These are phyloP conservation scores for Rafetus swinhoei DNA, from an alignment of 2,113 vertebrate genomes.

Conservation along the genomic window DNA sequence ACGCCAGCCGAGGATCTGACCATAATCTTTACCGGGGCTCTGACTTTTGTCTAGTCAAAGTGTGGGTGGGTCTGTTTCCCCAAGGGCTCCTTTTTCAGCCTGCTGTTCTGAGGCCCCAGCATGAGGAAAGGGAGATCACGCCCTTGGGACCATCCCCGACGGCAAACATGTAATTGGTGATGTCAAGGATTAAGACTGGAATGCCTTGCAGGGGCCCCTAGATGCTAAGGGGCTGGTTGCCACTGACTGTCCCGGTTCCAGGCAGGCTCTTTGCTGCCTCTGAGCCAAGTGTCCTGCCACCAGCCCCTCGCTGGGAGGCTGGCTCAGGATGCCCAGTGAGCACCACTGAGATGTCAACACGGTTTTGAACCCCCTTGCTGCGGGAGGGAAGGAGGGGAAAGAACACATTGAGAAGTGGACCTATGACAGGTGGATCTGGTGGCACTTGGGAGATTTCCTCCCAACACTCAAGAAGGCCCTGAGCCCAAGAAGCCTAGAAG, in stretches of 20 bases:
- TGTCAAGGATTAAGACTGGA: not conserved
- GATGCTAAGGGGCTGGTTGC: no score
- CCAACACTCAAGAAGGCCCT: not conserved
- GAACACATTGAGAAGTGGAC: not conserved
- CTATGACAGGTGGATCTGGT: not conserved
- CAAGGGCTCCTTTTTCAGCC: not conserved
- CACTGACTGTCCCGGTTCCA: not conserved
- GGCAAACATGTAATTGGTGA: not conserved
- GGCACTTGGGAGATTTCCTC: not conserved
- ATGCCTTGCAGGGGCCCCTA: not conserved
- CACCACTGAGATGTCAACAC: no score
- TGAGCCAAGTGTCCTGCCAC: not conserved
- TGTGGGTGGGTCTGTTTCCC: fast-evolving
- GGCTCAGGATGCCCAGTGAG: not conserved
- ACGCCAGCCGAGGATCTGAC: not conserved
- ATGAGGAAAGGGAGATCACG: not conserved
- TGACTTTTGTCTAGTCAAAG: not conserved
- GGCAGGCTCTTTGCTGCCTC: not conserved
- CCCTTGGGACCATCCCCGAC: no score
- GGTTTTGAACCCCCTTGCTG: not conserved
- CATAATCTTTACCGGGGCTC: not conserved
- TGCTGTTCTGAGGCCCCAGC: not conserved
- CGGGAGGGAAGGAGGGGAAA: not conserved
- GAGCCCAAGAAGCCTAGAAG: not conserved
- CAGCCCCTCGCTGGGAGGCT: not conserved